These are phyloP conservation scores for Stegostoma tigrinum DNA, from an alignment of 2,113 vertebrate species.

Conservation along the genomic window DNA sequence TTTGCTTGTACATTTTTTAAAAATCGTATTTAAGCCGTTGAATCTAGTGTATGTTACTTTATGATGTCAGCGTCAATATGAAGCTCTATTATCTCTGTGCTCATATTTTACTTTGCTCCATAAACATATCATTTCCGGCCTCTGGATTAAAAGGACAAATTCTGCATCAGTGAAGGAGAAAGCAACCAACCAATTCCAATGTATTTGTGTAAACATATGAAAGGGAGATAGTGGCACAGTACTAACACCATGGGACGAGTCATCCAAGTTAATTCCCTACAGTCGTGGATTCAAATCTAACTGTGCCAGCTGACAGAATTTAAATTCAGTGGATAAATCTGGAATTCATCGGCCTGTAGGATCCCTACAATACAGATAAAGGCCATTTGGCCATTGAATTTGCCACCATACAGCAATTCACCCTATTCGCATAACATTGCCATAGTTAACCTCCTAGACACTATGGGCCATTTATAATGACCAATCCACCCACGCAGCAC, in stretches of 20 bases:
- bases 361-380: too few species aligned
- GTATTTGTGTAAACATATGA: neutral
- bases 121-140: neutral
- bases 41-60: neutral
- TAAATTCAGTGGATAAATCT: neutral
- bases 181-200: neutral
- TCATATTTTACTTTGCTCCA: neutral
- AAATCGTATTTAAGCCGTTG: neutral
- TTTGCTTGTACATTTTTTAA: neutral
- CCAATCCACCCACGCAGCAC: too few species aligned
- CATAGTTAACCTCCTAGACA: too few species aligned
- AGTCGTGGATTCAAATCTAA: neutral
- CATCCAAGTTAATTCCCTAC: neutral
- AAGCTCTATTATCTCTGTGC: neutral
- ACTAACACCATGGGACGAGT: neutral
- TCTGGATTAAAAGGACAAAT: neutral
- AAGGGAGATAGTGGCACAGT: neutral
- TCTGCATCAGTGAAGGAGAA: neutral
- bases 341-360: neutral
- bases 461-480: too few species aligned
- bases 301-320: neutral
- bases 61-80: neutral
- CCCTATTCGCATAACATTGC: too few species aligned
- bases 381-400: too few species aligned
- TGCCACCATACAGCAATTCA: too few species aligned